These are phyloP conservation scores for Dynastes hyllus DNA, from an alignment of 2,888 invertebrate species.

Conservation along the genomic window DNA sequence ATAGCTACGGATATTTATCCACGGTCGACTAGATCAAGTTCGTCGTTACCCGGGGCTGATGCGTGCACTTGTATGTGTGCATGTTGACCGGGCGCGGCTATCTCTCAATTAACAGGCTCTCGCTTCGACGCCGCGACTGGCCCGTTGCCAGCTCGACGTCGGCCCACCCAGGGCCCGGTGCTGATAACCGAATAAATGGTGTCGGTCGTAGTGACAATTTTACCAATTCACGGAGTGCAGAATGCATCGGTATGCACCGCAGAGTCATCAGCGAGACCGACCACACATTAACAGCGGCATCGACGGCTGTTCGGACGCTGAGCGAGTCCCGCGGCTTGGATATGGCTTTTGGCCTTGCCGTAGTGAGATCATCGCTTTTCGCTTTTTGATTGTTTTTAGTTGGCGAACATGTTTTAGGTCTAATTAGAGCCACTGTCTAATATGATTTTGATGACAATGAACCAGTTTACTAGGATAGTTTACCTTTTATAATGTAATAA, in stretches of 20 bases:
- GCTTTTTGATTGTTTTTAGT: neutral
- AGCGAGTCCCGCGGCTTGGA: neutral
- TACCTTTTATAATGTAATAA: neutral
- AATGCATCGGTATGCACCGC: slow-evolving; percentile 65
- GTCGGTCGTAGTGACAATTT: slow-evolving; percentile 65
- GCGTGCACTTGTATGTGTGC: neutral
- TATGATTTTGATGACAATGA: neutral
- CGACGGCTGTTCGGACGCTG: slow-evolving; percentile 6
- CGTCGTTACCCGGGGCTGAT: neutral
- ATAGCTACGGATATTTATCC: neutral
- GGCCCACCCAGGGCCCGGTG: slow-evolving; percentile 65
- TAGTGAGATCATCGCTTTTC: neutral
- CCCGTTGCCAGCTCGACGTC: slow-evolving; percentile 59
- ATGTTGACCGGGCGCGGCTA: slow-evolving; percentile 35
- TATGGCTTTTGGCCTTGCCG: neutral
- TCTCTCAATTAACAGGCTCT: slow-evolving; percentile 48
- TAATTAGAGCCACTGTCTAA: neutral
- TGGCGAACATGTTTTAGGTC: neutral
- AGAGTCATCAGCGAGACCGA: slow-evolving; percentile 65
- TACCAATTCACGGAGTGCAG: slow-evolving; percentile 66
- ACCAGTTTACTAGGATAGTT: neutral
- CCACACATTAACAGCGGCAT: slow-evolving; percentile 66
- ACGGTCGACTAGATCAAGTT: neutral
- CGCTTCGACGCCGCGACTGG: slow-evolving; percentile 57
- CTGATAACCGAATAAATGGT: slow-evolving; percentile 68